Evolutionary conservation across 2,113 vertebrate genomes (phyloP).

Genomic region (Opisthocomus hoazin): DNA sequence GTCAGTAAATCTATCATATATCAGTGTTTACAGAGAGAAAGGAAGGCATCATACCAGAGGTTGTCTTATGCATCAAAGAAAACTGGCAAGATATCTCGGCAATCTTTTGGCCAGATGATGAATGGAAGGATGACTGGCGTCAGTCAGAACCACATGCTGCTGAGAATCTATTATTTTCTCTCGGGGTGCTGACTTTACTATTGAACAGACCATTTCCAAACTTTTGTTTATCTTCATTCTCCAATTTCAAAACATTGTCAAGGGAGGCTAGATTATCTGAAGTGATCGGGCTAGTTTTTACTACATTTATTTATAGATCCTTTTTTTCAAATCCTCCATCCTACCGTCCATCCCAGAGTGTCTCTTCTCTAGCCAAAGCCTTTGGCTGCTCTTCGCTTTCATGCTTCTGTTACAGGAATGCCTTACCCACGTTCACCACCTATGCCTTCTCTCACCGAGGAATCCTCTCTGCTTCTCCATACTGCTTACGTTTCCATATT

Average conservation of each 20-base stretch:
- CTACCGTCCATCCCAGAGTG: not conserved
- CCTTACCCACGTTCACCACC: not conserved
- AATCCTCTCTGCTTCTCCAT: not conserved
- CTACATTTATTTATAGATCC: not conserved
- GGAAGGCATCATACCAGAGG: not conserved
- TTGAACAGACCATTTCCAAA: not conserved
- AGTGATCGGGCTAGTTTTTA: not conserved
- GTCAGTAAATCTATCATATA: not conserved
- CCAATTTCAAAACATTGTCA: not conserved
- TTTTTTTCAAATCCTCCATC: not conserved
- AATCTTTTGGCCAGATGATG: not conserved
- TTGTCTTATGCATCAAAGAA: not conserved
- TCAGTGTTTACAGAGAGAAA: not conserved
- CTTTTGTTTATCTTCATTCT: not conserved
- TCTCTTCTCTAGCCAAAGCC: not conserved
- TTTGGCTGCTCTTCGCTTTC: not conserved
- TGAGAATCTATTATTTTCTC: not conserved
- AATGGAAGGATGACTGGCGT: not conserved
- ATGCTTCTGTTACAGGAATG: not conserved
- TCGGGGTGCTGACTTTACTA: not conserved
- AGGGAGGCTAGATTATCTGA: not conserved
- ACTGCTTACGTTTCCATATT: not conserved
- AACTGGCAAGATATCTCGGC: not conserved
- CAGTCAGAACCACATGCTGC: not conserved
- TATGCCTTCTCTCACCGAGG: not conserved